phyloP scores from a whole-genome alignment of 2,113 vertebrate genomes.

The Xiphophorus couchianus region DNA sequence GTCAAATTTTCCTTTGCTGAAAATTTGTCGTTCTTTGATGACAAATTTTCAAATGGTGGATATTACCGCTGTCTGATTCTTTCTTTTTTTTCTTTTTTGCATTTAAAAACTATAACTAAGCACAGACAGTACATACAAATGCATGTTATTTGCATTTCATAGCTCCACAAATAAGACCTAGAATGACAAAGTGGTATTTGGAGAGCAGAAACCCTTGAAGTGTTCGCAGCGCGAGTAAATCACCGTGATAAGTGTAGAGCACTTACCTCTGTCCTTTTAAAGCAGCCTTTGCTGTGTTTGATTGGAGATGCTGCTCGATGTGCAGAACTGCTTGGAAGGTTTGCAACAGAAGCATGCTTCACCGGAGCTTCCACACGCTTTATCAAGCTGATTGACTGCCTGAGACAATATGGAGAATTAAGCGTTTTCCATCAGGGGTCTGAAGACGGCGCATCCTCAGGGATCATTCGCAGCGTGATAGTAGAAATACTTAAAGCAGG shows the following conservation, averaged over 20 bases:
- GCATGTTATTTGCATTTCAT: background rate
- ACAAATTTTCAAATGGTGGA: background rate
- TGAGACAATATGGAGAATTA: background rate
- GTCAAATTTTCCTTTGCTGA: too few relatives aligned
- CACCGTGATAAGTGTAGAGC: background rate
- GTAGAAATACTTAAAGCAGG: background rate
- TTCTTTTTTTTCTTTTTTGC: background rate
- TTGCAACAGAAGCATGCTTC: slow-evolving; percentile 1
- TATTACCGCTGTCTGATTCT: background rate
- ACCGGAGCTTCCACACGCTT: background rate
- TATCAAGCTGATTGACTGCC: slow-evolving; percentile 18
- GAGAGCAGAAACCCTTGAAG: background rate
- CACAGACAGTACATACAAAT: background rate
- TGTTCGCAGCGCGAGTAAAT: background rate
- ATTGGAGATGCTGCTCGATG: slow-evolving; percentile 38
- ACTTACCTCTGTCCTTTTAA: slow-evolving; percentile 40
- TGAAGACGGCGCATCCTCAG: background rate
- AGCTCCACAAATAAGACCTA: background rate
- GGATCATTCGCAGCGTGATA: background rate
- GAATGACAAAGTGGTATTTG: background rate
- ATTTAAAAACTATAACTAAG: background rate
- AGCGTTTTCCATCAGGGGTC: background rate
- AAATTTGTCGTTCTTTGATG: background rate
- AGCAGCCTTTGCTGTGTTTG: background rate
- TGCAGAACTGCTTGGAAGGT: slow-evolving; percentile 5